phyloP scores from a whole-genome alignment of 2,797 vertebrate genomes.

The Propithecus deckenii region DNA sequence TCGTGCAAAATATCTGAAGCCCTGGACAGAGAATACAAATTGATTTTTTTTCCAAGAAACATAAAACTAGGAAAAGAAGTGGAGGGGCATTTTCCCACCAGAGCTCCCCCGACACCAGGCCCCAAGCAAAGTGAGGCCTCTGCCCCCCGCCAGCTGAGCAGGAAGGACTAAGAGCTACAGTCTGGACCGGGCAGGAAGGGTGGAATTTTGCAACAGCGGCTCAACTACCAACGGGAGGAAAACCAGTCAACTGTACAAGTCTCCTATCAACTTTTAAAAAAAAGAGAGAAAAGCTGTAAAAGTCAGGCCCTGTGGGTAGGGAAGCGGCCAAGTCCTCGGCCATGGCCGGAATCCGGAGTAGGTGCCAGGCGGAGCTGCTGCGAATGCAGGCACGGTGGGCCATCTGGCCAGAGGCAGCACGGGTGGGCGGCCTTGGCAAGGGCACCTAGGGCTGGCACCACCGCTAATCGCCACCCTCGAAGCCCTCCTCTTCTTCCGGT shows the following conservation, averaged over 20 bases:
- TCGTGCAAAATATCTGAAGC: conserved; percentile 86
- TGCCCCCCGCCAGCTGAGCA: conserved; percentile 61
- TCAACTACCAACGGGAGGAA: conserved; percentile 80
- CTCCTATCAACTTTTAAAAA: conserved; percentile 82
- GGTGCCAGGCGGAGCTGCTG: conserved; percentile 75
- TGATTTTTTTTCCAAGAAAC: conserved; percentile 81
- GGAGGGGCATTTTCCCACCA: conserved; percentile 69
- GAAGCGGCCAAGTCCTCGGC: conserved; percentile 62
- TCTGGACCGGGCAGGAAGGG: conserved; percentile 59
- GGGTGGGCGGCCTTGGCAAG: conserved; percentile 49
- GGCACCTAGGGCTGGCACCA: conserved; percentile 42
- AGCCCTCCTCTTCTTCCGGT: conserved; percentile 93
- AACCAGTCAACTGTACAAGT: conserved; percentile 83
- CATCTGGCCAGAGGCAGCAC: conserved; percentile 66
- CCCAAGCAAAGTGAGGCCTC: conserved; percentile 66
- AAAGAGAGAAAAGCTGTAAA: conserved; percentile 82
- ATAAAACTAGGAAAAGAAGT: conserved; percentile 79
- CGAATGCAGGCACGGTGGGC: conserved; percentile 60
- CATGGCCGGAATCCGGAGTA: conserved; percentile 65
- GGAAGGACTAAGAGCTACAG: conserved; percentile 74
- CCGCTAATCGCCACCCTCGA: conserved; percentile 83
- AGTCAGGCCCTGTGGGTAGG: conserved; percentile 75
- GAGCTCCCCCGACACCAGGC: conserved; percentile 66
- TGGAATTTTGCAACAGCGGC: conserved; percentile 71
- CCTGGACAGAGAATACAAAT: conserved; percentile 81